Percentiles rank a stretch among this genome's conserved stretches.
Conservation (phyloP, 2,113 vertebrate species). For the Maccullochella peelii region DNA sequence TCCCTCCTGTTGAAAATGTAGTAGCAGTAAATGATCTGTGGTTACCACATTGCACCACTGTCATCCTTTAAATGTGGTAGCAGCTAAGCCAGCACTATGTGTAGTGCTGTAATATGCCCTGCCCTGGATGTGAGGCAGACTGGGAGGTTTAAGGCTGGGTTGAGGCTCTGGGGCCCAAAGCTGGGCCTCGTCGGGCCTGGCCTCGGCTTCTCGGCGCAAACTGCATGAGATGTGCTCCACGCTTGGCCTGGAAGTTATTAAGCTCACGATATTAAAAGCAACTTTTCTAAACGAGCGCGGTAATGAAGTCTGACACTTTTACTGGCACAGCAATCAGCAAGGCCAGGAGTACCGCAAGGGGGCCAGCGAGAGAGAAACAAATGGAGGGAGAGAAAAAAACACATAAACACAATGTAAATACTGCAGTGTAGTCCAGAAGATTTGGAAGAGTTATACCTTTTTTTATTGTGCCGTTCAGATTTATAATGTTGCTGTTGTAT, state of each 20-base stretch:
- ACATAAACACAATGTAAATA: slow-evolving; percentile 62
- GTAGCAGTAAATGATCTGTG: slow-evolving; percentile 21
- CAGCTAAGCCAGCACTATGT: background rate
- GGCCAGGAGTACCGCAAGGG: slow-evolving; percentile 12
- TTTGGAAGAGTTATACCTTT: slow-evolving; percentile 34
- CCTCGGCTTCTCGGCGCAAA: slow-evolving; percentile 24
- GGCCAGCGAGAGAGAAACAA: slow-evolving; percentile 22
- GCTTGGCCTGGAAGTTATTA: slow-evolving; percentile 79
- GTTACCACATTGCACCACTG: slow-evolving; percentile 27
- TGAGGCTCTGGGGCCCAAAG: slow-evolving; percentile 17
- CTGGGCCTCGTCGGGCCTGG: background rate
- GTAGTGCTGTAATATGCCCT: background rate
- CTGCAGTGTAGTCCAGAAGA: slow-evolving; percentile 30
- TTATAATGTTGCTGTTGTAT: slow-evolving; percentile 56
- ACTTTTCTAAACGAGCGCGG: slow-evolving; percentile 76
- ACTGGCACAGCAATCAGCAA: slow-evolving; percentile 63
- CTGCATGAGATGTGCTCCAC: slow-evolving; percentile 43
- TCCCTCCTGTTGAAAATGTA: slow-evolving; percentile 39
- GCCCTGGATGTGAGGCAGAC: slow-evolving; percentile 21
- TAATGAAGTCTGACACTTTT: slow-evolving; percentile 83
- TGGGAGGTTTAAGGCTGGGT: slow-evolving; percentile 41
- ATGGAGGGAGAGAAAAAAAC: slow-evolving; percentile 38
- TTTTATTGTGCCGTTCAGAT: slow-evolving; percentile 48
- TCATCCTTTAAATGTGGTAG: slow-evolving; percentile 48
- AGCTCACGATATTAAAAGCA: slow-evolving; percentile 63